Evolutionary conservation across 2,113 vertebrate genomes (phyloP), one percentile per base, ranked within the genome.

Genomic region (Chloroceryle aenea): DNA sequence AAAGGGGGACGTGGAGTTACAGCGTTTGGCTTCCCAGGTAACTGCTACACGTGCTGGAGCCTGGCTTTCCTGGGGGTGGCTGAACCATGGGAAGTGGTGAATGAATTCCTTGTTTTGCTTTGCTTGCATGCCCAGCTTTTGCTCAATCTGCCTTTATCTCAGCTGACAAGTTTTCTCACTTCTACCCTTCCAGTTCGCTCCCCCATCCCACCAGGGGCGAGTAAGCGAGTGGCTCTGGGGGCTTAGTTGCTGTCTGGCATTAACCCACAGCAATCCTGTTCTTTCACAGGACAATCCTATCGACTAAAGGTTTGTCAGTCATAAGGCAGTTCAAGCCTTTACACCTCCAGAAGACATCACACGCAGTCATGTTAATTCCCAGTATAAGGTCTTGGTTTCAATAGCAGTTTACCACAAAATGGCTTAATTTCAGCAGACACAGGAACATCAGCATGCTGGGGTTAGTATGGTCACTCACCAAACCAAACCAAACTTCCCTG

Each of bases 11-110:
- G 17, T 20, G 19, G 45, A 45, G 45, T 45, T 45, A 45, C 16
- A 19, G 45, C 19, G 19, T 18, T 45, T 45, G 45, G 7, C 8
- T 64, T 88, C 67, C 30, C 50, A 56, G 34, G 58, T 13, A 20
- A 30, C 18, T 1, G 0, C 27, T 53, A 12, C 0, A 0, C 0
- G 0, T 43, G 43, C 15, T 4, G 43, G 50, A 59, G 7, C 27
- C 52, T 26, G 8, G 43, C 36, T 81, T 5, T 67, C 43, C 68
- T 52, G 32, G 67, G 1, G 30, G 56, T 42, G 26, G 30, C 4
- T 26, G 42, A 43, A 43, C 42, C 42, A 43, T 43, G 42, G 42
- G 67, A 58, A 22, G 47, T 25, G 6, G 18, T 36, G 30, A 5
- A 58, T 18, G 14, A 36, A n/a, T 38, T n/a, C 6, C 50, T 36